Evolutionary conservation across 1,140 invertebrate species (phyloP), one percentile per base, ranked within the genome.

Genomic region (Heliconius congener): DNA sequence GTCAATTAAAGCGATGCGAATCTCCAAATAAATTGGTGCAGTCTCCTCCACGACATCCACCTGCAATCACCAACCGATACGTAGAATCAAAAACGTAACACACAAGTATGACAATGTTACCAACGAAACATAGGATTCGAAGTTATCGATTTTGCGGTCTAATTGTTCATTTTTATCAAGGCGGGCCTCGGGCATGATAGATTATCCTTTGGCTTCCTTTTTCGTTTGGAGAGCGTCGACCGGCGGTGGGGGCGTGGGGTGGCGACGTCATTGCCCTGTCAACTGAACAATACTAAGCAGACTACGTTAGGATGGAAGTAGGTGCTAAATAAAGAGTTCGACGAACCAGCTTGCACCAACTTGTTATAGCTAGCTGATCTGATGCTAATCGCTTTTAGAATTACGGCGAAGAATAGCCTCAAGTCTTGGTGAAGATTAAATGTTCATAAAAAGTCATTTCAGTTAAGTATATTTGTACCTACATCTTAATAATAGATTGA

Each of bases 161-260:
- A 91, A 92, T 91, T 89, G 90, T 94, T 91, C 90, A 92, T 93
- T 93, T 93, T 92, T 94, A 92, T 94, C 91, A 92, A 92, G 90
- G 88, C 87, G 87, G 83, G 90, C 92, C 88, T 90, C 86, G 88
- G 87, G 88, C 91, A 89, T 94, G 92, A 94, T 93, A 94, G 92
- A 94, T 94, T 93, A 93, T 94, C 91, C 90, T 92, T 88, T 89
- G 87, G 90, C 88, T 92, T 94, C 90, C 90, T 93, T 93, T 94
- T 93, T 92, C 88, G 87, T 91, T 94, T 90, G 88, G 90, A 91
- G 91, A 93, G 90, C 92, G 90, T 92, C 92, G 92, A 94, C 92
- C 91, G 92, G 82, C 87, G 89, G 87, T 84, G 86, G 87, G 86
- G 85, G 85, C 82, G 81, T 42, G 82, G 81, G 85, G 85, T 81